Conservation (phyloP, 2,113 vertebrate species). For the Poeciliopsis turrubarensis region DNA sequence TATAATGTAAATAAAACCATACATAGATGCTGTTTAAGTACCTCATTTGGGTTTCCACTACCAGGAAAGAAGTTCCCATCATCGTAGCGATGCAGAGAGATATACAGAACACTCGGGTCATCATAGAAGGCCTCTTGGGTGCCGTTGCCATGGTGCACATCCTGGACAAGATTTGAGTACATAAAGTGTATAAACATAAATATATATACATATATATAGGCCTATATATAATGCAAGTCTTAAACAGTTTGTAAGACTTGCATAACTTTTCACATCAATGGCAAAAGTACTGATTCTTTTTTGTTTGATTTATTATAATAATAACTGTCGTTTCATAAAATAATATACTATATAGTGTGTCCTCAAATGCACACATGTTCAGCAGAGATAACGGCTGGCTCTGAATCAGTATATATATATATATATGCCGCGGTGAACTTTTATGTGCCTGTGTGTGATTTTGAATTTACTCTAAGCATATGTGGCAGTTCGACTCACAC, state of each 20-base stretch:
- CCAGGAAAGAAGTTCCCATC: constrained; percentile 90
- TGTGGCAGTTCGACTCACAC: constrained; percentile 44
- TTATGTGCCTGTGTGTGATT: constrained; percentile 22
- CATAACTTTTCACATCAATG: constrained; percentile 1
- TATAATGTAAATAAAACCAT: not conserved
- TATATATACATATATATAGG: too few species aligned
- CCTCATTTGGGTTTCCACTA: constrained; percentile 87
- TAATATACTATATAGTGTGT: constrained; percentile 12
- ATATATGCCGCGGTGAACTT: constrained; percentile 15
- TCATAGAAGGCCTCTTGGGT: constrained; percentile 91
- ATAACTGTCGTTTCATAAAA: constrained; percentile 22
- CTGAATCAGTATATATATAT: constrained; percentile 33
- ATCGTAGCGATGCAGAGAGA: constrained; percentile 91
- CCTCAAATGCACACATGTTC: constrained; percentile 44
- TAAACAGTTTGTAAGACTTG: not conserved
- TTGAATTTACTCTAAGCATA: constrained; percentile 21
- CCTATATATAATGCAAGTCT: too few species aligned
- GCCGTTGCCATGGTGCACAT: constrained; percentile 92
- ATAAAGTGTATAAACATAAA: not conserved
- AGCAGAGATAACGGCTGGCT: constrained; percentile 50
- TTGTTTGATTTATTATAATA: constrained; percentile 15
- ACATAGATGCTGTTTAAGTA: constrained; percentile 40
- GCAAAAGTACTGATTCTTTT: constrained; percentile 7
- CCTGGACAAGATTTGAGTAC: constrained; percentile 73
- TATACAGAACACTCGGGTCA: constrained; percentile 89